Percentiles rank a stretch among this genome's conserved stretches.
These are phyloP conservation scores for Pseudochirops corinnae DNA, from an alignment of 2,797 vertebrate genomes.

Conservation along the genomic window DNA sequence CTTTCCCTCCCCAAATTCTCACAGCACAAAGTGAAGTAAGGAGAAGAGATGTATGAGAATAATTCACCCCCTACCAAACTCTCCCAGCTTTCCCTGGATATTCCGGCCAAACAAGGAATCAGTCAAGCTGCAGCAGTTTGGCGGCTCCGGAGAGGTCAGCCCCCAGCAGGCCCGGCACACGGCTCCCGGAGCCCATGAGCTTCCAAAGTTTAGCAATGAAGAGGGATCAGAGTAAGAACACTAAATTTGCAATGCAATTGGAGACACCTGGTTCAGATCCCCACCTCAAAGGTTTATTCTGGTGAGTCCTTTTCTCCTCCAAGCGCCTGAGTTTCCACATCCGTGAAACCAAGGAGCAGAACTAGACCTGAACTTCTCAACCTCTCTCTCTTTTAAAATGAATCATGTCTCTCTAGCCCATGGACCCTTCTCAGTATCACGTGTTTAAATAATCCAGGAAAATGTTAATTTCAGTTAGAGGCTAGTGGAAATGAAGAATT, in stretches of 20 bases:
- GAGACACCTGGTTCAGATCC: background rate
- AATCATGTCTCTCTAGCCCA: background rate
- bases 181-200: background rate
- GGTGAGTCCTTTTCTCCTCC: background rate
- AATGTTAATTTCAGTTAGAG: background rate
- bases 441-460: background rate
- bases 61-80: background rate
- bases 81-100: background rate
- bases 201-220: background rate
- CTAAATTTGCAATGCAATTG: background rate
- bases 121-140: background rate
- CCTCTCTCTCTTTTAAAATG: no score
- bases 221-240: background rate
- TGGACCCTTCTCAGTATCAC: background rate
- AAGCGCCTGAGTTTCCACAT: background rate
- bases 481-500: background rate
- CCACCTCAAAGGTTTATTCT: background rate
- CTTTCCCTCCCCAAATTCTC: background rate
- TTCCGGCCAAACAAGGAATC: background rate
- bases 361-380: background rate
- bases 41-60: background rate
- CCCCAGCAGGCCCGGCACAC: background rate
- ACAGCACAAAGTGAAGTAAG: conserved; percentile 41
- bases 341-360: background rate
- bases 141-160: background rate